These are phyloP conservation scores for Eupithecia subfuscata DNA, from an alignment of 2,888 invertebrate genomes.

Conservation along the genomic window DNA sequence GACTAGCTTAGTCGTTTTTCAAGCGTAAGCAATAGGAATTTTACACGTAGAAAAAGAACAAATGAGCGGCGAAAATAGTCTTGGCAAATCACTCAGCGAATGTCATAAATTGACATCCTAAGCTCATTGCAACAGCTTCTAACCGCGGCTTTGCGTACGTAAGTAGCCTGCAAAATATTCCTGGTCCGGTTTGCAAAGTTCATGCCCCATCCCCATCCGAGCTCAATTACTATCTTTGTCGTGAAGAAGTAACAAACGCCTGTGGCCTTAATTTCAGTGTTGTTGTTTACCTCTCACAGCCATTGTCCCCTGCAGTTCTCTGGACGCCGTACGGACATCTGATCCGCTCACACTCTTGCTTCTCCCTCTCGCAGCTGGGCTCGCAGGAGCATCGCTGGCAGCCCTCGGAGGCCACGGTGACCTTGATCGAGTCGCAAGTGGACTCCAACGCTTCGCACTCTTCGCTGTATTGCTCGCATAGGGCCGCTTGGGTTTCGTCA, in stretches of 20 bases:
- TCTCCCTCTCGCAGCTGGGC: conserved; percentile 82
- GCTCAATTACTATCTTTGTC: neutral
- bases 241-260: neutral
- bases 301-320: conserved; percentile 55
- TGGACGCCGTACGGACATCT: conserved; percentile 90
- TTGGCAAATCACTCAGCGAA: neutral
- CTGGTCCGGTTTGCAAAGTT: too few relatives aligned
- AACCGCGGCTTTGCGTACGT: neutral
- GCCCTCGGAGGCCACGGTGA: conserved; percentile 73
- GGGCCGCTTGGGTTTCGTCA: conserved; percentile 52
- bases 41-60: neutral
- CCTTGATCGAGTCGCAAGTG: conserved; percentile 88
- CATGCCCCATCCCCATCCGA: too few relatives aligned
- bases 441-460: conserved; percentile 84
- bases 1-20: neutral
- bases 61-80: neutral
- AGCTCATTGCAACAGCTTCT: neutral
- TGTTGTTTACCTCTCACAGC: conserved; percentile 62
- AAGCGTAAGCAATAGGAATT: neutral
- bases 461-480: conserved; percentile 83
- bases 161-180: neutral
- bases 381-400: conserved; percentile 87
- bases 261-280: neutral
- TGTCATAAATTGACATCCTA: neutral
- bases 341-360: conserved; percentile 85